Evolutionary conservation across 1,140 invertebrate species (phyloP), one percentile per base, ranked within the genome.

Genomic region (Drosophila lacteicornis): DNA sequence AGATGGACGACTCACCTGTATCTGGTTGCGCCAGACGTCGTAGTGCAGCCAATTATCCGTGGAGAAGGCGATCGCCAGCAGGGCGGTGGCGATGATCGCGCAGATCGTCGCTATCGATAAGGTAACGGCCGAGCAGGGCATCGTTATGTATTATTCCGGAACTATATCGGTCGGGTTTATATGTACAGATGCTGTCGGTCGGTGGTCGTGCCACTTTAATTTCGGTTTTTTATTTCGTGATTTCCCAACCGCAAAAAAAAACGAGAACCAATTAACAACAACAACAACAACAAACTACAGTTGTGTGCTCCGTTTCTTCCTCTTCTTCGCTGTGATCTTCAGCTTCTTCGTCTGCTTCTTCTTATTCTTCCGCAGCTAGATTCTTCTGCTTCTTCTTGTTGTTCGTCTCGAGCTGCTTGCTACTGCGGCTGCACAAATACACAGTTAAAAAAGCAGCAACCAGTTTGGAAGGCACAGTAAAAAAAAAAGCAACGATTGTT

Each of bases 41-140:
- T 97, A 96, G 93, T 97, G 97, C 79, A 98, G 94, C 98, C 98
- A 98, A 94, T 98, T 98, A 94, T 99, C 98, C 91, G 98, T 98
- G 83, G 97, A 97, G 93, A 99, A 98, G 77, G 97, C 97, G 92
- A 98, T 98, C 68, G 97, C 96, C 86, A 99, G 94, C 82, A 98
- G 94, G 55, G 97, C 97, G 85, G 97, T 97, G 77, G 97, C 97
- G 82, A 98, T 96, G 91, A 98, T 98, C 85, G 97, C 97, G 91
- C 97, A 96, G 93, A 99, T 98, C 87, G 98, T 98, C 71, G 97
- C 98, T 93, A 98, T 95, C 92, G 97, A 98, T 91, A 99, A 94
- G 88, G 97, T 98, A 91, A 98, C 97, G 80, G 98, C 97, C 79
- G 97, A 98, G 94, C 97, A 98, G 94, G 97, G 97, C 97, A 98